phyloP scores from a whole-genome alignment of 1,140 invertebrate species.

The Cataglyphis hispanica region DNA sequence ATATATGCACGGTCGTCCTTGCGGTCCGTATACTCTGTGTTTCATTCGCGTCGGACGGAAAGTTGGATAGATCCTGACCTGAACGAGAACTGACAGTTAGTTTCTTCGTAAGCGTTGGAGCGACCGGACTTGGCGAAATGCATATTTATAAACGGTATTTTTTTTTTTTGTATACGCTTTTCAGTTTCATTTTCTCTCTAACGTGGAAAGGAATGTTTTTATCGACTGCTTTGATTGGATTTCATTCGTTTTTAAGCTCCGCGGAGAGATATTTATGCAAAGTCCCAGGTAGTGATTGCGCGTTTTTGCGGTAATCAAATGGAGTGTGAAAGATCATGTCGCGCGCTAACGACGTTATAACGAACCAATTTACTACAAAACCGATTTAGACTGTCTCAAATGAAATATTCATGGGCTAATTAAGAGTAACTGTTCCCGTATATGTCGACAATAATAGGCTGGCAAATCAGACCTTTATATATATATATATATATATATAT shows the following conservation, averaged over 20 bases:
- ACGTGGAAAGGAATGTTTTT: neutral
- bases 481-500: no score
- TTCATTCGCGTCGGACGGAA: neutral
- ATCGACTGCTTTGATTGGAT: neutral
- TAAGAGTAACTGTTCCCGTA: conserved; percentile 38
- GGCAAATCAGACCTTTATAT: conserved; percentile 28
- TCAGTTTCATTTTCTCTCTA: neutral
- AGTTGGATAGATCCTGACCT: neutral
- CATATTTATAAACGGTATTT: neutral
- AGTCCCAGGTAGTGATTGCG: neutral
- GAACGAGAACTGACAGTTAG: neutral
- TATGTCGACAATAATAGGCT: conserved; percentile 53
- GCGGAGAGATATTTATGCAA: conserved; percentile 8
- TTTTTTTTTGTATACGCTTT: neutral
- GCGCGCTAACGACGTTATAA: conserved; percentile 26
- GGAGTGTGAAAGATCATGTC: conserved; percentile 44
- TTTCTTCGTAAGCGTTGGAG: neutral
- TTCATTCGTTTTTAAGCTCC: neutral
- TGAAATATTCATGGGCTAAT: conserved; percentile 46
- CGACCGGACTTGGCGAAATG: neutral
- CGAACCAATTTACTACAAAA: conserved; percentile 41
- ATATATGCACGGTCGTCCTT: neutral
- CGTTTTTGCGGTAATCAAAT: conserved; percentile 36
- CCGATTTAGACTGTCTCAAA: conserved; percentile 31
- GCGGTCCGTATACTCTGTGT: neutral